A percentile compares a stretch with the other conserved stretches of the same genome.
These are phyloP conservation scores for Thunnus albacares DNA, from an alignment of 2,797 vertebrate genomes.

Conservation along the genomic window DNA sequence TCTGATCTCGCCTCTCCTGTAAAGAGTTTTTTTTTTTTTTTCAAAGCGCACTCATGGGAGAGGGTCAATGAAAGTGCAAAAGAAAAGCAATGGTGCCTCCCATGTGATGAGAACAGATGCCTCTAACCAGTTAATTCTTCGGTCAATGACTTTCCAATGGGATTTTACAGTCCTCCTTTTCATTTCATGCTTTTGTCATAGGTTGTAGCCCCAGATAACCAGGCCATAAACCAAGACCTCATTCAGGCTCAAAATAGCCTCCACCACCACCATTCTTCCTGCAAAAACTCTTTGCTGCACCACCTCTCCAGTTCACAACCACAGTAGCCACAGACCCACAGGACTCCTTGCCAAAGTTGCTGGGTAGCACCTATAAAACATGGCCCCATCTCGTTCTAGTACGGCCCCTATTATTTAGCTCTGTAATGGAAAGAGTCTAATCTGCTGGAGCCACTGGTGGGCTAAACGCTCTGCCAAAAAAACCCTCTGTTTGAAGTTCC, in stretches of 20 bases:
- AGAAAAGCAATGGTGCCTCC: slow-evolving; percentile 8
- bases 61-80: slow-evolving; percentile 61
- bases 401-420: slow-evolving; percentile 75
- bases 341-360: slow-evolving; percentile 68
- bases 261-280: slow-evolving; percentile 61
- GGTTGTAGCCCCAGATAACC: slow-evolving; percentile 66
- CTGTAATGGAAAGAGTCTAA: slow-evolving; percentile 79
- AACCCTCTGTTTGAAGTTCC: slow-evolving; percentile 71
- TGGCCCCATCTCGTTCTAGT: slow-evolving; percentile 64
- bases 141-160: slow-evolving; percentile 46
- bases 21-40: slow-evolving; percentile 21
- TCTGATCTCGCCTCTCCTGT: slow-evolving; percentile 23
- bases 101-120: slow-evolving; percentile 29
- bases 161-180: slow-evolving; percentile 48
- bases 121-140: slow-evolving; percentile 31
- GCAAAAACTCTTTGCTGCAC: slow-evolving; percentile 45
- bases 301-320: slow-evolving; percentile 64
- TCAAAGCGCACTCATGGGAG: slow-evolving; percentile 29
- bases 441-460: slow-evolving; percentile 65
- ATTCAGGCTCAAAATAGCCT: slow-evolving; percentile 73
- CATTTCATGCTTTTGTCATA: slow-evolving; percentile 62
- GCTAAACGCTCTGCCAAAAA: slow-evolving; percentile 52
- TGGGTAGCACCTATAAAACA: slow-evolving; percentile 80
- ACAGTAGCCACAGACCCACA: slow-evolving; percentile 70
- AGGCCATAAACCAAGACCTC: slow-evolving; percentile 70